Evolutionary conservation across 2,888 invertebrate genomes (phyloP), one percentile per base, ranked within the genome.

Genomic region (Cataglyphis altisquamis): DNA sequence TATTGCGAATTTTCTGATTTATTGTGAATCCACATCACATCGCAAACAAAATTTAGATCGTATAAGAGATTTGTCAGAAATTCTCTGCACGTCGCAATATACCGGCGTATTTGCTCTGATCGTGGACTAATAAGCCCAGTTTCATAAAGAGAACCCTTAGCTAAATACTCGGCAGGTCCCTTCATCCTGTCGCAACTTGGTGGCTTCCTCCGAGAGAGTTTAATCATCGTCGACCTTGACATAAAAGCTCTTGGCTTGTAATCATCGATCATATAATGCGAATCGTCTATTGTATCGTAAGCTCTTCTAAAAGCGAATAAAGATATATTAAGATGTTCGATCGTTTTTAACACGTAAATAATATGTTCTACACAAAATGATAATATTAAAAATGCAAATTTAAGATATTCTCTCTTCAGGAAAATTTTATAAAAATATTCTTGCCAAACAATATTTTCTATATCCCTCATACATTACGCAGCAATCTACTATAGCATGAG

Each of bases 91-190:
- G 83, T 74, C 60, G 72, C 67, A 78, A 86, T 82, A 87, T 52
- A 74, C 41, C 29, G 55, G 60, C 88, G 85, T 90, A 88, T 89
- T 88, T 87, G 75, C 83, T 83, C 82, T 62, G 74, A 72, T 75
- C 60, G 60, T 72, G 63, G 84, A 85, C 82, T 89, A 90, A 91
- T 91, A 90, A 90, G 86, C 82, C 84, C 64, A 84, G 81, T 87
- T 86, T 88, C 85, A 78, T 85, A 87, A 89, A 91, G 84, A 87
- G 85, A 67, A 86, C 73, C 84, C 86, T 83, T 68, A 72, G 57
- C 83, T 88, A 90, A 91, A 90, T 89, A 86, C 88, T 86, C 82
- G 66, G 62, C 85, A 66, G 25, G 63, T 8, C 75, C 60, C 83
- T 77, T 83, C 52, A 52, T 39, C 39, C 52, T 45, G 10, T 77